Percentiles rank a stretch among this genome's conserved stretches.
phyloP scores from a whole-genome alignment of 2,888 invertebrate genomes.

The Drosophila demipolita region DNA sequence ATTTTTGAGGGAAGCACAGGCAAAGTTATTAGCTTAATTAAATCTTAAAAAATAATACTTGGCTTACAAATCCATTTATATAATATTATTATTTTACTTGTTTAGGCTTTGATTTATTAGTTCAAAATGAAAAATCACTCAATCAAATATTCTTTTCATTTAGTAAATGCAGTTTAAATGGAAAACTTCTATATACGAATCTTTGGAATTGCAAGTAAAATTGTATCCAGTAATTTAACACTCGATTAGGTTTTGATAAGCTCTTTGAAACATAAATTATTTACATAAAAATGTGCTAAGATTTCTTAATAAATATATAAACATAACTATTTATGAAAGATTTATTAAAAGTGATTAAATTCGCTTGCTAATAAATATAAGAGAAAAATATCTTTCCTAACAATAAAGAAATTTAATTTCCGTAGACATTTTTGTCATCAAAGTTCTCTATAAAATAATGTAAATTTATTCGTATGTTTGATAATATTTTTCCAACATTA shows the following conservation, averaged over 20 bases:
- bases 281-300: fast-evolving
- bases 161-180: neutral
- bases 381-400: neutral
- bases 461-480: neutral
- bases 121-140: neutral
- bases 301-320: neutral
- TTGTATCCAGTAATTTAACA: neutral
- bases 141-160: neutral
- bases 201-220: neutral
- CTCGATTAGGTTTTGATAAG: neutral
- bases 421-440: neutral
- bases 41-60: neutral
- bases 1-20: too few species aligned
- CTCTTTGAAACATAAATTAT: neutral
- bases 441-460: neutral
- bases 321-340: too few species aligned
- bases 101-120: neutral
- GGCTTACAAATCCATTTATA: neutral
- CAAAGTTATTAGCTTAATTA: neutral
- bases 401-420: neutral
- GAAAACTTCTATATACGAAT: neutral
- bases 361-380: neutral
- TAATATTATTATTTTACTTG: neutral
- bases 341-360: neutral
- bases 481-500: neutral